Conservation (phyloP, 2,888 invertebrate genomes). For the Mamestra brassicae region DNA sequence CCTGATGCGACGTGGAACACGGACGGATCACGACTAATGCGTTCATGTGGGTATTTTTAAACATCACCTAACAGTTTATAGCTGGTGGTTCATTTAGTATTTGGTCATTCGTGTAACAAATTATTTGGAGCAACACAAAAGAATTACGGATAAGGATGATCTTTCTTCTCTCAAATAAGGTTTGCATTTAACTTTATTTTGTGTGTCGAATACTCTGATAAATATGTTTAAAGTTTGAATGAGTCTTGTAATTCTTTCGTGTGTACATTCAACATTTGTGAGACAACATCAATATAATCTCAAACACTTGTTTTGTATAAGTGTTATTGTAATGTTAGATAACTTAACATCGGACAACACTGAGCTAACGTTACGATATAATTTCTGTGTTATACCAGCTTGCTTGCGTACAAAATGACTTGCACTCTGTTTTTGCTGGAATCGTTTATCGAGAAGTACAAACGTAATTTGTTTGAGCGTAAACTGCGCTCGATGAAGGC, state of each 20-base stretch:
- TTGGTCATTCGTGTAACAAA: constrained; percentile 33
- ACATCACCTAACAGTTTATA: constrained; percentile 70
- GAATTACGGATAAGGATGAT: constrained; percentile 24
- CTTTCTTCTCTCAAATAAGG: background rate
- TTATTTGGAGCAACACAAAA: constrained; percentile 45
- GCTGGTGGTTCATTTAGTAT: constrained; percentile 65
- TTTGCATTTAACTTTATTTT: background rate
- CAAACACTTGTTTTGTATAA: constrained; percentile 47
- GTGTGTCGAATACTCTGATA: constrained; percentile 4
- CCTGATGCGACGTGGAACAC: constrained; percentile 60
- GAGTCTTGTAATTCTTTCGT: constrained; percentile 36
- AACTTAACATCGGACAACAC: constrained; percentile 56
- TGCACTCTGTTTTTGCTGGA: constrained; percentile 35
- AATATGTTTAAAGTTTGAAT: constrained; percentile 3
- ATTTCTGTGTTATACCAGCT: constrained; percentile 25
- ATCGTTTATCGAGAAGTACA: constrained; percentile 22
- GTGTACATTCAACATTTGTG: constrained; percentile 40
- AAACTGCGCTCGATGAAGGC: constrained; percentile 21
- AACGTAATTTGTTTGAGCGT: constrained; percentile 27
- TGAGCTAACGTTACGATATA: constrained; percentile 42
- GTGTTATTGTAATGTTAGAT: constrained; percentile 54
- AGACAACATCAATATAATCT: constrained; percentile 49
- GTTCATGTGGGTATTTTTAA: constrained; percentile 89
- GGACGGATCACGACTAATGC: constrained; percentile 53
- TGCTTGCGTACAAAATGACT: constrained; percentile 55